Evolutionary conservation across 2,888 invertebrate genomes (phyloP).

Genomic region (Chironomus tentans): DNA sequence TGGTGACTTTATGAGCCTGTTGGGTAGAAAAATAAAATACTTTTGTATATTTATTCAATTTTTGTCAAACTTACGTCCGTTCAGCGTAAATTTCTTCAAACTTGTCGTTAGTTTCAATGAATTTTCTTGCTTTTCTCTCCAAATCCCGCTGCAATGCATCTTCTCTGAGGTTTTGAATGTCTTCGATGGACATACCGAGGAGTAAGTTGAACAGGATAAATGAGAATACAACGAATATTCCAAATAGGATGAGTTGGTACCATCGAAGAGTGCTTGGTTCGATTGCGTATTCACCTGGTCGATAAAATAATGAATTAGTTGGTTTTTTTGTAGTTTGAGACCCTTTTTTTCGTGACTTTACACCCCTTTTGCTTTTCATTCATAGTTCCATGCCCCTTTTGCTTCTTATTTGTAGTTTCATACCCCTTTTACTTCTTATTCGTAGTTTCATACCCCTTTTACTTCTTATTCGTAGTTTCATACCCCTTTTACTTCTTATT

Average conservation of each 20-base stretch:
- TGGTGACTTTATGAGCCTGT: background rate
- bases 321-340: too few relatives aligned
- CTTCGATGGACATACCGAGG: background rate
- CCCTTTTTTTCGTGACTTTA: too few relatives aligned
- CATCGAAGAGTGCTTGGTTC: background rate
- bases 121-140: background rate
- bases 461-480: too few relatives aligned
- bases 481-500: too few relatives aligned
- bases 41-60: background rate
- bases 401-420: too few relatives aligned
- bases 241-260: background rate
- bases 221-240: background rate
- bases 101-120: background rate
- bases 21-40: background rate
- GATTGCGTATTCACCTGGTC: background rate
- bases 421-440: too few relatives aligned
- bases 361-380: too few relatives aligned
- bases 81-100: conserved; percentile 1
- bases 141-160: background rate
- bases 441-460: too few relatives aligned
- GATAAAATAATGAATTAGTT: too few relatives aligned
- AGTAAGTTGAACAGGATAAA: background rate
- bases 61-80: background rate
- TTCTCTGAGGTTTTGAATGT: background rate
- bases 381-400: too few relatives aligned